phyloP scores from a whole-genome alignment of 2,888 invertebrate species.

The Abscondita cerata region DNA sequence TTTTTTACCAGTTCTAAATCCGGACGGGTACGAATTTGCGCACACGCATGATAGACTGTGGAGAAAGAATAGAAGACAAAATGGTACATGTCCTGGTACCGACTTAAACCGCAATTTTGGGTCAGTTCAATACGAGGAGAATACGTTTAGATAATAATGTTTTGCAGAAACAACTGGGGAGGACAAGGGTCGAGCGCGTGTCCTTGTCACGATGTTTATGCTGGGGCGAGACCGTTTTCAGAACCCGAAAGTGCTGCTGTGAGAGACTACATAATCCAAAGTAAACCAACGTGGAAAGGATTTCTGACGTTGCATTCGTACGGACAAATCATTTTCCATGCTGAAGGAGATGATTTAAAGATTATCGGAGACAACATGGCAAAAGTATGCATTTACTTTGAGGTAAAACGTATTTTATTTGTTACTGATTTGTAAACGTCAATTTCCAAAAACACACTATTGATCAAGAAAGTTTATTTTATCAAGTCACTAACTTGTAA shows the following conservation, averaged over 20 bases:
- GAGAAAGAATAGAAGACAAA: slow-evolving; percentile 75
- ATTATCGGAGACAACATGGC: slow-evolving; percentile 74
- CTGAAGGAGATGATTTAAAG: slow-evolving; percentile 86
- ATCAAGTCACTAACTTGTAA: too few relatives aligned
- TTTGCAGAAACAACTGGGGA: slow-evolving; percentile 77
- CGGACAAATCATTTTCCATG: slow-evolving; percentile 84
- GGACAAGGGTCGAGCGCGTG: slow-evolving; percentile 85
- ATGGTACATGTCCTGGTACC: slow-evolving; percentile 73
- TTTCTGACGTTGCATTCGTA: slow-evolving; percentile 85
- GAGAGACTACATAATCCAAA: slow-evolving; percentile 60
- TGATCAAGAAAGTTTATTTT: too few relatives aligned
- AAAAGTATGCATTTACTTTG: too few relatives aligned
- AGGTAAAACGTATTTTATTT: too few relatives aligned
- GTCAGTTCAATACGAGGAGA: slow-evolving; percentile 47
- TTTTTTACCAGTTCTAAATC: slow-evolving; percentile 77
- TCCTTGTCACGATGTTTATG: slow-evolving; percentile 82
- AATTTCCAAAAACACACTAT: too few relatives aligned
- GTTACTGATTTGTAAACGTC: too few relatives aligned
- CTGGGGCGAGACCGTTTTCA: slow-evolving; percentile 81
- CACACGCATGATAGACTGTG: slow-evolving; percentile 83
- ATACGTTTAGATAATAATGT: background rate
- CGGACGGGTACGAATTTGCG: slow-evolving; percentile 89
- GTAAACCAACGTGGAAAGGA: slow-evolving; percentile 67
- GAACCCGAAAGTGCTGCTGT: slow-evolving; percentile 84
- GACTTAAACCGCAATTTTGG: slow-evolving; percentile 90